Conservation (phyloP, 2,113 vertebrate species). For the Pimephales promelas region DNA sequence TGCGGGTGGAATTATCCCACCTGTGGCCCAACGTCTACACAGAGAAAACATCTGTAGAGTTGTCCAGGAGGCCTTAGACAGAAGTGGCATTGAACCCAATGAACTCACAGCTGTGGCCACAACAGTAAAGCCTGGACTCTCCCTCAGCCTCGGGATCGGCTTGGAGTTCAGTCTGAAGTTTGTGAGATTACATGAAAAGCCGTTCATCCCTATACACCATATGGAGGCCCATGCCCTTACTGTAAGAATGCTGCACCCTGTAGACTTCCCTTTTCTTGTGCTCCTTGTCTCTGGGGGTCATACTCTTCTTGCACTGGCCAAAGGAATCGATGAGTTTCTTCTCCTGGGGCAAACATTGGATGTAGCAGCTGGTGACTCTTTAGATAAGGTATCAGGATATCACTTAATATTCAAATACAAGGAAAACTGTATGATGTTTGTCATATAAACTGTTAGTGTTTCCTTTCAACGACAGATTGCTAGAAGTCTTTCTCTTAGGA, state of each 20-base stretch:
- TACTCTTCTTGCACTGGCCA: constrained; percentile 86
- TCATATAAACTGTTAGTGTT: not conserved
- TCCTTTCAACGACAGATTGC: constrained; percentile 79
- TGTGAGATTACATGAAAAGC: constrained; percentile 78
- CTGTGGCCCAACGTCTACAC: constrained; percentile 89
- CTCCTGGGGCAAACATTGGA: constrained; percentile 87
- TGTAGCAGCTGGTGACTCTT: constrained; percentile 87
- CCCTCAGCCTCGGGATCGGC: constrained; percentile 84
- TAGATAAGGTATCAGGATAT: constrained; percentile 87
- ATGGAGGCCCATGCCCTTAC: constrained; percentile 98
- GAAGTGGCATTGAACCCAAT: constrained; percentile 70
- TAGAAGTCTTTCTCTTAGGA: constrained; percentile 84
- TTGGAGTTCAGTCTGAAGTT: constrained; percentile 82
- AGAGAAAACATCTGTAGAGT: constrained; percentile 83
- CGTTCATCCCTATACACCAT: constrained; percentile 95
- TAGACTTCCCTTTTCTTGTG: constrained; percentile 92
- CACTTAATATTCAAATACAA: not conserved
- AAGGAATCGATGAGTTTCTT: constrained; percentile 88
- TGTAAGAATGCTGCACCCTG: constrained; percentile 78
- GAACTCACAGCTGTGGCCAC: constrained; percentile 88
- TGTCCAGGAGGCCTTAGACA: constrained; percentile 81
- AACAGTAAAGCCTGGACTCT: constrained; percentile 89
- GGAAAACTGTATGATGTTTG: not conserved
- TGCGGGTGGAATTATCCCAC: constrained; percentile 89
- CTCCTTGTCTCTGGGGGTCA: constrained; percentile 93